Conservation (phyloP, 2,113 vertebrate genomes). For the Megaleporinus macrocephalus region DNA sequence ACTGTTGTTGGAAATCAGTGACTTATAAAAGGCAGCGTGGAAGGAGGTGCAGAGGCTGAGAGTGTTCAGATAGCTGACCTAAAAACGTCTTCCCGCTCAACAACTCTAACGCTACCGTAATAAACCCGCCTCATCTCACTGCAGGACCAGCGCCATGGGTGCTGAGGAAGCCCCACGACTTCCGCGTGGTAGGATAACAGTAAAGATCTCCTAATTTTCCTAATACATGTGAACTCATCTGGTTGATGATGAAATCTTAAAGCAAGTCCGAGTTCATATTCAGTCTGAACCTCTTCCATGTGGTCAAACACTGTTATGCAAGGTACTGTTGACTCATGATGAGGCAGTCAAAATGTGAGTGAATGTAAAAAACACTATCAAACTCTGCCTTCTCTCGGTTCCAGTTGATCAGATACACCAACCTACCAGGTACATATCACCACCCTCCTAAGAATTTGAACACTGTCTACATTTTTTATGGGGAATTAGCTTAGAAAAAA, state of each 20-base stretch:
- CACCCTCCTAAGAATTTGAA: no score
- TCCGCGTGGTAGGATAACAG: no score
- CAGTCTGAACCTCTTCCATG: conserved; percentile 6
- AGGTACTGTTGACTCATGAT: no score
- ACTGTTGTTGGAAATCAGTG: background rate
- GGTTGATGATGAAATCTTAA: background rate
- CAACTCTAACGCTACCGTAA: background rate
- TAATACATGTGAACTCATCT: background rate
- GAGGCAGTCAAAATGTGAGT: no score
- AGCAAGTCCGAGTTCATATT: background rate
- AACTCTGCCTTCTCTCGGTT: no score
- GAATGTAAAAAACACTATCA: no score
- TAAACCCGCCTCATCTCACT: background rate
- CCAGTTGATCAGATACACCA: no score
- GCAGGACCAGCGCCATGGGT: background rate
- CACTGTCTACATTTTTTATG: no score
- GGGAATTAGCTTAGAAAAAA: no score
- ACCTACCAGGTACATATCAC: no score
- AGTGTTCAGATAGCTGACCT: conserved; percentile 26
- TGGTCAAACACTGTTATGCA: background rate
- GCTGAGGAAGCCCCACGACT: background rate
- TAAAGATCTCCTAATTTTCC: background rate
- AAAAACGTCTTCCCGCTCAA: conserved; percentile 27
- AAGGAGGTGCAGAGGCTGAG: background rate
- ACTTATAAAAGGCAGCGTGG: background rate